Evolutionary conservation across 64 coral and sea anemone species (phyloP), one percentile per base, ranked within the genome.

Genomic region (Montipora cactus): DNA sequence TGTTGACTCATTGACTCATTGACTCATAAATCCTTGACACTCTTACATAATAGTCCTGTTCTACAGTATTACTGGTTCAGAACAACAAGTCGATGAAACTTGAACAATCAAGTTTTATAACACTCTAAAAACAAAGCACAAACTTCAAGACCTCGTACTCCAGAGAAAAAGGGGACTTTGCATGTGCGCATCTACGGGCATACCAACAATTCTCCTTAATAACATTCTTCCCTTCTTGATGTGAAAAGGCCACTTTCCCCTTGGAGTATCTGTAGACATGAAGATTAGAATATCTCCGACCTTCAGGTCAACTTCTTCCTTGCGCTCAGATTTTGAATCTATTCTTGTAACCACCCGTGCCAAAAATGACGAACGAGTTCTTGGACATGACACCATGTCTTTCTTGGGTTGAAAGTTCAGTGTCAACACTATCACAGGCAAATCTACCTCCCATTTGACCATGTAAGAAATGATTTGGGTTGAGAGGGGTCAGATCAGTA

Each of bases 291-390:
- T 11, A 14, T 64, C 3, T 11, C 8, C 59, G 12, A 64, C 59
- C 0, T 64, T 64, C 59, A 64, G 59, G 59, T 64, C 12, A 64
- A 11, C 59, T 87, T 68, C 59, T 49, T 71, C 18, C 83, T 44
- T 69, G 66, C 23, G 47, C 66, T 87, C 62, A 87, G 45, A 69
- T 25, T 68, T 72, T 64, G 59, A 67, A 87, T 15, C 62, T 23
- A 68, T 13, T 87, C 83, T 13, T 19, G 83, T 1, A 64, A 14
- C 59, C 59, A 64, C 59, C 59, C 13, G 12, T 64, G 59, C 59
- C 2, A 64, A 64, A 64, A 64, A 64, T 64, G 59, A 11, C 13
- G 12, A 7, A 64, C 59, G 12, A 64, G 59, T 14, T 64, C 83
- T 28, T 67, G 59, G 25, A 49, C 61, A 22, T 13, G 46, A 67